Evolutionary conservation across 2,888 invertebrate species (phyloP).

Genomic region (Cataglyphis albicans): DNA sequence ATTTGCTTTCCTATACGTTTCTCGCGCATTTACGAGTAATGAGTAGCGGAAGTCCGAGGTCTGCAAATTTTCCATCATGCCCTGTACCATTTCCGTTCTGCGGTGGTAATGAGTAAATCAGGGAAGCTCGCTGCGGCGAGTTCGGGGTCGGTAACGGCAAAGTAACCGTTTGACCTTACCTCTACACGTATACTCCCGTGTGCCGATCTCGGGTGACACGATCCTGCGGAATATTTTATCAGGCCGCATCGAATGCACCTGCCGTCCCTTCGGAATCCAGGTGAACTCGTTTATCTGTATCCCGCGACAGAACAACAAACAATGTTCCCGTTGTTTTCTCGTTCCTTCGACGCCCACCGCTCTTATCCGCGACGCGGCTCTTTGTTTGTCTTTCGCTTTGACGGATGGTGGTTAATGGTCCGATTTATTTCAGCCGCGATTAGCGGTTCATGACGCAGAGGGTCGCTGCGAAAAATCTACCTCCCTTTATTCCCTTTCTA

Average conservation of each 20-base stretch:
- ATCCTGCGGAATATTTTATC: constrained; percentile 71
- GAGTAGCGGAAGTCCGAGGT: constrained; percentile 11
- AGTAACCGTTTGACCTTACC: constrained; percentile 69
- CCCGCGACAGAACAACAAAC: not conserved
- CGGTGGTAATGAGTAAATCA: constrained; percentile 65
- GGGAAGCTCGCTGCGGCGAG: constrained; percentile 53
- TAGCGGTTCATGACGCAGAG: constrained; percentile 61
- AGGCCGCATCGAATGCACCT: constrained; percentile 52
- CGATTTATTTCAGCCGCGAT: constrained; percentile 68
- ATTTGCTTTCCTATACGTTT: not conserved
- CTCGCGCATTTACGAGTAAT: constrained; percentile 17
- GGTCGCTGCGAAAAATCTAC: constrained; percentile 53
- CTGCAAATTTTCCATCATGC: constrained; percentile 66
- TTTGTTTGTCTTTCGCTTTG: constrained; percentile 59
- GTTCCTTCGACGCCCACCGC: constrained; percentile 6
- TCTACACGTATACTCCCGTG: constrained; percentile 16
- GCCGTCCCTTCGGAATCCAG: constrained; percentile 23
- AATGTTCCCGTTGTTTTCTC: constrained; percentile 1
- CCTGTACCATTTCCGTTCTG: constrained; percentile 49
- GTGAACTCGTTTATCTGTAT: not conserved
- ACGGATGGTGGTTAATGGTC: constrained; percentile 68
- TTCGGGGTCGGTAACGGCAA: constrained; percentile 50
- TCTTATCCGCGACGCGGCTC: constrained; percentile 13
- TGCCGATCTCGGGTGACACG: constrained; percentile 60
- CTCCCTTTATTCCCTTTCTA: constrained; percentile 21